Base-by-base conservation (phyloP, 1,140 invertebrate species). In the Apis florea region DNA sequence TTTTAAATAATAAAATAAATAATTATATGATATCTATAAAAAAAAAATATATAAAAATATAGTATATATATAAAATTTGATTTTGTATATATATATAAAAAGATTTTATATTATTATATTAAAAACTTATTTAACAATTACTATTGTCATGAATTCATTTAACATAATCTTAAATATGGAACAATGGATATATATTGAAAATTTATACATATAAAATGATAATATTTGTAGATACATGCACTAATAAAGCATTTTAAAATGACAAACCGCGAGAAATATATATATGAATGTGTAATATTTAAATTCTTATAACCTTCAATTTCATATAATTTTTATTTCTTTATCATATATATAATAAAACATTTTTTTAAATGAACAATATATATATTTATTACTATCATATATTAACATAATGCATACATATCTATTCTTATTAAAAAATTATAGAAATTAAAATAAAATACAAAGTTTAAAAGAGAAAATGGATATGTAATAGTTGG, bases 401-500 rank as follows among this genome's bases (percentile, higher is more conserved):
- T 40, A 40, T 40, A 6, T 40, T 40, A 40, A 40, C 6, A 40
- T 40, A 40, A 40, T 40, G 6, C 0, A 40, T 40, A 40, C 31
- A 40, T 40, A 40, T 40, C 31, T 6, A 40, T 40, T 5, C 4
- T 40, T 6, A 61, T 68, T n/a, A 9, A 53, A 63, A 63, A 64
- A 49, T 66, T 9, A 2, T n/a, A 56, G 26, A 64, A 40, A 78
- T 58, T 17, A 54, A 56, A 68, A 61, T 51, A 26, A 40, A 58
- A 74, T 63, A 12, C 19, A 5, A 24, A 31, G 68, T 13, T 26
- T 21, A 31, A 67, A 1, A 15, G 8, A 61, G 24, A 68, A 69
- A 64, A 15, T 58, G 51, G 53, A 51, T 31, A 17, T 15, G 49
- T n/a, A 31, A 53, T 47, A 24, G 84, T 90, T 89, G 88, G 88